Base-by-base conservation (phyloP, 2,888 invertebrate species). In the Sminthurides aquaticus region DNA sequence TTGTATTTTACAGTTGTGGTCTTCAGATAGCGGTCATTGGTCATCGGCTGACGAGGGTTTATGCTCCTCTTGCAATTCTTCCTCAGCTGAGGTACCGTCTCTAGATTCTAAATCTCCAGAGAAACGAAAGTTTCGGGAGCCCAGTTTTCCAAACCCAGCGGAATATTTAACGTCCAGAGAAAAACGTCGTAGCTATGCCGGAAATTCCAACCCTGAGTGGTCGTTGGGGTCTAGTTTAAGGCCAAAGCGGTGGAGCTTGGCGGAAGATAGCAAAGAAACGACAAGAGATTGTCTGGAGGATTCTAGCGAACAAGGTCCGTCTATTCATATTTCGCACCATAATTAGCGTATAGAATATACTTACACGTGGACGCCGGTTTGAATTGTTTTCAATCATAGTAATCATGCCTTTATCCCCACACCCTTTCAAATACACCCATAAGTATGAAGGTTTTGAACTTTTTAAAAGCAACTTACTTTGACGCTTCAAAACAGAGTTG, bases 21-120 rank as follows among this genome's bases (percentile, higher is more conserved):
- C 71, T 22, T 70, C 70, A 29, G 71, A 71, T 43, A 71, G 71
- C 62, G 71, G 71, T 22, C 69, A 69, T 61, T 71, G 71, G 71
- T 71, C 71, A 15, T 68, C 70, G 29, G 64, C 66, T 24, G 71
- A 71, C 55, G 71, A 71, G 28, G 71, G 71, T 3, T 58, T 60
- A 0, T 65, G 49, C 8, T 67, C 66, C 34, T 54, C 56, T 34
- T 67, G 64, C 25, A 64, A 60, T 57, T 70, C 68, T n/a, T 69
- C 71, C 11, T 57, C 69, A n/a, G 56, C 57, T 49, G 69, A 67
- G 56, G 69, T 67, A 49, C 67, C 68, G 11, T 49, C 64, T 20
- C 1, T 63, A 27, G 67, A 67, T 48, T 55, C 61, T 0, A 69
- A 67, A 57, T 69, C 69, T 28, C 68, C 68, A 8, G 69, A 69